Conservation (phyloP, 2,888 invertebrate genomes). For the Eledona agricola region DNA sequence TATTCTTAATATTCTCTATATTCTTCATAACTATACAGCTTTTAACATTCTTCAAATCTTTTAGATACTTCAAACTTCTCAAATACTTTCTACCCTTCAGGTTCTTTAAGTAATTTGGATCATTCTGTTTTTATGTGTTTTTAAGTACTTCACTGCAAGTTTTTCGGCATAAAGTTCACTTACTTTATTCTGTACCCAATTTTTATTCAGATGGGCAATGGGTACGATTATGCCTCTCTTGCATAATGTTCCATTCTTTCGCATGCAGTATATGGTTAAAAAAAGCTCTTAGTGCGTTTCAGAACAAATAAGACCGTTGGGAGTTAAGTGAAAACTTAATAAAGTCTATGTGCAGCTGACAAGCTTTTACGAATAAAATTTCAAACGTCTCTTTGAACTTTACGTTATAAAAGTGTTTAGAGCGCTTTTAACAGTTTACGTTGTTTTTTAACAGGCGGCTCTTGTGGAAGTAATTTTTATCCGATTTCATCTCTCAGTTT, state of each 20-base stretch:
- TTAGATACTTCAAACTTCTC: too few species aligned
- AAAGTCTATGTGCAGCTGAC: slow-evolving; percentile 36
- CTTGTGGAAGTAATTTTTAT: slow-evolving; percentile 17
- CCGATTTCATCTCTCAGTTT: slow-evolving; percentile 8
- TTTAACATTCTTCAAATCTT: too few species aligned
- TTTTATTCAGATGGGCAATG: too few species aligned
- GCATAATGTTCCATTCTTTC: slow-evolving; percentile 2
- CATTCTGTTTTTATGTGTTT: too few species aligned
- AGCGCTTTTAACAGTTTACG: slow-evolving; percentile 29
- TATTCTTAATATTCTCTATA: too few species aligned
- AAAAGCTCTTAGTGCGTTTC: slow-evolving; percentile 6
- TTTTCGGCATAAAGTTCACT: too few species aligned
- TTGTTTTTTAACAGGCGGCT: slow-evolving; percentile 18
- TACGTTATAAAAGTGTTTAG: slow-evolving; percentile 27
- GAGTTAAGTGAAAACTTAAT: slow-evolving; percentile 36
- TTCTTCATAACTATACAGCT: too few species aligned
- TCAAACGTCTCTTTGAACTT: slow-evolving; percentile 34
- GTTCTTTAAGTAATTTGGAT: too few species aligned
- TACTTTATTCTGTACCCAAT: too few species aligned
- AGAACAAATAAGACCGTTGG: slow-evolving; percentile 24
- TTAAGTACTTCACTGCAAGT: too few species aligned
- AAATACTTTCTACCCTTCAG: too few species aligned
- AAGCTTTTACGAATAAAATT: slow-evolving; percentile 36
- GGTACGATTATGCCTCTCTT: too few species aligned
- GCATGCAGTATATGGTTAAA: slow-evolving; percentile 1